Conservation (phyloP, 2,797 vertebrate genomes). For the Paguma larvata region DNA sequence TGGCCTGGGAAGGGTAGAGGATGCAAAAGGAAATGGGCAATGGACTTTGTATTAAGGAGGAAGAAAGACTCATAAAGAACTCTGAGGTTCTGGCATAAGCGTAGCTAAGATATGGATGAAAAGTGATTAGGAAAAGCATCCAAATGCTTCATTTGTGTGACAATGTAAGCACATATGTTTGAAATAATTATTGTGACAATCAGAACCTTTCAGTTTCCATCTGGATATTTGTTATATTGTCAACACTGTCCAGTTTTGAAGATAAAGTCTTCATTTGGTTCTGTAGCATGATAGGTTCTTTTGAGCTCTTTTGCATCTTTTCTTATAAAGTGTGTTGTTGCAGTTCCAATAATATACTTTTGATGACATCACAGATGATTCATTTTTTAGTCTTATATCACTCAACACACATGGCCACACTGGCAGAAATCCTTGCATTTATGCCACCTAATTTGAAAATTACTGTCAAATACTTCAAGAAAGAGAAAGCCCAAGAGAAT, state of each 20-base stretch:
- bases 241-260: constrained; percentile 34
- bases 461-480: constrained; percentile 65
- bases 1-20: neutral
- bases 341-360: neutral
- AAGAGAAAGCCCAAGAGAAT: constrained; percentile 5
- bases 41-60: neutral
- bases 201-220: constrained; percentile 64
- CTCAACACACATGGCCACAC: neutral
- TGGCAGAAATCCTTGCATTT: constrained; percentile 42
- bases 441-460: constrained; percentile 67
- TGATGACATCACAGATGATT: constrained; percentile 49
- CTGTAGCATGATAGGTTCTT: neutral
- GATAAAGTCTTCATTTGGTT: constrained; percentile 46
- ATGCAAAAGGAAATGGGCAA: neutral
- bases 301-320: constrained; percentile 15
- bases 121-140: constrained; percentile 27
- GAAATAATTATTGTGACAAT: constrained; percentile 49
- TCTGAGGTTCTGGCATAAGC: neutral
- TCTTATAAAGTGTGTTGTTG: neutral
- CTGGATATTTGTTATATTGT: constrained; percentile 53
- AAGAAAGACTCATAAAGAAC: neutral
- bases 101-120: neutral
- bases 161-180: constrained; percentile 28
- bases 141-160: constrained; percentile 48
- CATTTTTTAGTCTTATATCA: neutral